Evolutionary conservation across 2,888 invertebrate genomes (phyloP).

Genomic region (Prionchulus punctatus): DNA sequence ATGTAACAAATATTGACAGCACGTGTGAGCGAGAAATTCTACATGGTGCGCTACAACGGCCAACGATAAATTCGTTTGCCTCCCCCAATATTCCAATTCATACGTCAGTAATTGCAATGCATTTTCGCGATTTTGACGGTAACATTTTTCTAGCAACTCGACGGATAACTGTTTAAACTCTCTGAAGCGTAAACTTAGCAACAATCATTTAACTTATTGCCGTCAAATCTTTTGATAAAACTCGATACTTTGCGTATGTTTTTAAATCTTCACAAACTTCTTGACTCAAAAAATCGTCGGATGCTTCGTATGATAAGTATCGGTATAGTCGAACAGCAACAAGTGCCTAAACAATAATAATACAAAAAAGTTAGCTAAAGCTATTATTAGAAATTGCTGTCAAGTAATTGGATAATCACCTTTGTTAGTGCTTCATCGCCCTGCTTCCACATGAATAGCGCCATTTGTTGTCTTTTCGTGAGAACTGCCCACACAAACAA

Average conservation of each 20-base stretch:
- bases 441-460: constrained; percentile 92
- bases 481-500: constrained; percentile 83
- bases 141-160: constrained; percentile 84
- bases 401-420: constrained; percentile 41
- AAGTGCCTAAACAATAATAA: too few relatives aligned
- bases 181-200: constrained; percentile 17
- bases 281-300: constrained; percentile 90
- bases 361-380: too few relatives aligned
- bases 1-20: constrained; percentile 72
- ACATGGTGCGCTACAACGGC: constrained; percentile 84
- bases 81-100: constrained; percentile 91
- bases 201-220: too few relatives aligned
- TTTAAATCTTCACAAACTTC: constrained; percentile 85
- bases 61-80: constrained; percentile 86
- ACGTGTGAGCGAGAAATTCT: constrained; percentile 39
- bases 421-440: constrained; percentile 95
- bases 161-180: constrained; percentile 47
- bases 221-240: too few relatives aligned
- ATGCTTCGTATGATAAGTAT: constrained; percentile 92
- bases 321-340: constrained; percentile 87
- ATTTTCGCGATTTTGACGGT: constrained; percentile 83
- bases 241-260: constrained; percentile 73
- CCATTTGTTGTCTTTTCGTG: constrained; percentile 92
- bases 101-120: constrained; percentile 87
- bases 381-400: too few relatives aligned